These are phyloP conservation scores for Rhegmatorhina hoffmannsi DNA, from an alignment of 2,113 vertebrate species.

Conservation along the genomic window DNA sequence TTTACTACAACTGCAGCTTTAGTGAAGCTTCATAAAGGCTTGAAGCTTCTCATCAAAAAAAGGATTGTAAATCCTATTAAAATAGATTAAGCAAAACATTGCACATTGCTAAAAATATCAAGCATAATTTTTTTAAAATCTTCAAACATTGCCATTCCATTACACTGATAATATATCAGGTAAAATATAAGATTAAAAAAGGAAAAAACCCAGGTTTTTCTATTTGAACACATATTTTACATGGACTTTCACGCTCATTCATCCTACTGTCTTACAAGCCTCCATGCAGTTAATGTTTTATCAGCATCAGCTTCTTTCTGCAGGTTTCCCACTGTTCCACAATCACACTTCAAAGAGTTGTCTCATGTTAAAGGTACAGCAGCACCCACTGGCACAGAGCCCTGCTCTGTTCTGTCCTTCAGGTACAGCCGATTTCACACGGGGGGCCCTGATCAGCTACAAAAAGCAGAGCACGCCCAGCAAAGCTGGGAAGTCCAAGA, in stretches of 20 bases:
- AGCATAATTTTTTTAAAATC: background rate
- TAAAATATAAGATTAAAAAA: background rate
- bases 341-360: background rate
- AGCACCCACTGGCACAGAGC: background rate
- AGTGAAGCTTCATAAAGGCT: slow-evolving; percentile 21
- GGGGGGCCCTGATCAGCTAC: background rate
- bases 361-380: background rate
- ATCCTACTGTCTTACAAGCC: background rate
- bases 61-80: slow-evolving; percentile 53
- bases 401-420: background rate
- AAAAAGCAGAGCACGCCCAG: background rate
- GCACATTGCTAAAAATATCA: slow-evolving; percentile 14
- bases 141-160: background rate
- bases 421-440: background rate
- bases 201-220: background rate
- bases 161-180: background rate
- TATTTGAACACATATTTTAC: background rate
- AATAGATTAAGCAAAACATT: slow-evolving; percentile 48
- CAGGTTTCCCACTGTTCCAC: background rate
- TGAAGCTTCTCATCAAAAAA: slow-evolving; percentile 48
- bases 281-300: background rate
- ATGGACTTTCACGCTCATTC: background rate
- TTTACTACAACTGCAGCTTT: slow-evolving; percentile 23
- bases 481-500: background rate
- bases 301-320: slow-evolving; percentile 8